phyloP scores from a whole-genome alignment of 2,888 invertebrate species.

The Gnatocerus cornutus region DNA sequence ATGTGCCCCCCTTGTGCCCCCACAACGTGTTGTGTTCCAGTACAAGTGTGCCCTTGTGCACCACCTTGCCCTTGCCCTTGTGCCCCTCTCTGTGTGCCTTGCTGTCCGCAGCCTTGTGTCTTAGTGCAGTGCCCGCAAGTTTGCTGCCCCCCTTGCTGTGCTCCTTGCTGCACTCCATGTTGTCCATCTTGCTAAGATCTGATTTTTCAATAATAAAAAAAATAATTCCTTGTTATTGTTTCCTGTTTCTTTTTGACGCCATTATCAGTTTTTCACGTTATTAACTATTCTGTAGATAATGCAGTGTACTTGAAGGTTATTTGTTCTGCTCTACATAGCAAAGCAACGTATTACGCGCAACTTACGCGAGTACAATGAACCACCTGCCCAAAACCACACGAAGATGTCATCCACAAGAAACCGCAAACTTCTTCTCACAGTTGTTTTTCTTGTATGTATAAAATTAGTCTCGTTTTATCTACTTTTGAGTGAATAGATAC shows the following conservation, averaged over 20 bases:
- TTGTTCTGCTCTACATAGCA: neutral
- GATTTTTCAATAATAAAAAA: neutral
- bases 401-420: neutral
- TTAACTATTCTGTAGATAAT: too few relatives aligned
- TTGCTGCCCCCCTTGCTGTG: constrained; percentile 52
- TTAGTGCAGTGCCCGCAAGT: constrained; percentile 51
- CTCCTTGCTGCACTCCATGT: constrained; percentile 50
- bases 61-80: constrained; percentile 56
- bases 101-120: constrained; percentile 55
- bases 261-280: too few relatives aligned
- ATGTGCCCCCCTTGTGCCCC: constrained; percentile 51
- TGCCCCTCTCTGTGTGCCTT: constrained; percentile 54
- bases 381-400: neutral
- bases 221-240: too few relatives aligned
- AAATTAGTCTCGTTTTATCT: neutral
- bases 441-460: constrained; percentile 37
- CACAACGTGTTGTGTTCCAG: constrained; percentile 45
- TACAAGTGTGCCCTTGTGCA: constrained; percentile 53
- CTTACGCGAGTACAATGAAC: constrained; percentile 4
- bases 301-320: neutral
- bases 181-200: constrained; percentile 9
- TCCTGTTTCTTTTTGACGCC: too few relatives aligned
- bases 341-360: too few relatives aligned
- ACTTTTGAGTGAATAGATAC: constrained; percentile 73
- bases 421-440: constrained; percentile 21